Evolutionary conservation across 1,140 invertebrate genomes (phyloP).

Genomic region (Yoshiicerus persimilis): DNA sequence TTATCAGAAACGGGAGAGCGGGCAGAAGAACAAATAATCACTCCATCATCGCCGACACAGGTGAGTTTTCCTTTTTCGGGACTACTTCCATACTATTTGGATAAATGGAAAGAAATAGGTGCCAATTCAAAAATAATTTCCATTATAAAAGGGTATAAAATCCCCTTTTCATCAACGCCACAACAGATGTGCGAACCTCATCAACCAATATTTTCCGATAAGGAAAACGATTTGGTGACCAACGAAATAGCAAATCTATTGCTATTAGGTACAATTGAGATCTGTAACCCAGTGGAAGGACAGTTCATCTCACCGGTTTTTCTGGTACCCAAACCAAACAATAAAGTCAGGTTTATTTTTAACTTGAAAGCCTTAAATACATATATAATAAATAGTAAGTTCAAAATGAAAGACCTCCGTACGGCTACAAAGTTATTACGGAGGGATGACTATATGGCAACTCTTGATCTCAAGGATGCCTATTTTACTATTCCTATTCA

Average conservation of each 20-base stretch:
- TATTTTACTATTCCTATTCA: conserved; percentile 32
- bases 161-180: background rate
- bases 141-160: background rate
- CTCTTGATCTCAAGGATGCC: conserved; percentile 37
- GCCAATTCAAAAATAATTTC: background rate
- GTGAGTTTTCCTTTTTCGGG: background rate
- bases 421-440: background rate
- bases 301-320: conserved; percentile 31
- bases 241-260: background rate
- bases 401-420: conserved; percentile 35
- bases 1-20: background rate
- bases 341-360: conserved; percentile 10
- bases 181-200: background rate
- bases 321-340: conserved; percentile 8
- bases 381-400: conserved; percentile 26
- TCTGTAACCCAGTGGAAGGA: background rate
- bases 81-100: background rate
- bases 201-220: background rate
- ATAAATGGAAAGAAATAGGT: background rate
- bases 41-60: background rate
- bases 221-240: background rate
- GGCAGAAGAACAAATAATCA: background rate
- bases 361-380: conserved; percentile 38
- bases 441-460: conserved; percentile 8
- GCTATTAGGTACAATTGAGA: background rate